Conservation (phyloP, 2,888 invertebrate genomes). For the Ormyrus labotus region DNA sequence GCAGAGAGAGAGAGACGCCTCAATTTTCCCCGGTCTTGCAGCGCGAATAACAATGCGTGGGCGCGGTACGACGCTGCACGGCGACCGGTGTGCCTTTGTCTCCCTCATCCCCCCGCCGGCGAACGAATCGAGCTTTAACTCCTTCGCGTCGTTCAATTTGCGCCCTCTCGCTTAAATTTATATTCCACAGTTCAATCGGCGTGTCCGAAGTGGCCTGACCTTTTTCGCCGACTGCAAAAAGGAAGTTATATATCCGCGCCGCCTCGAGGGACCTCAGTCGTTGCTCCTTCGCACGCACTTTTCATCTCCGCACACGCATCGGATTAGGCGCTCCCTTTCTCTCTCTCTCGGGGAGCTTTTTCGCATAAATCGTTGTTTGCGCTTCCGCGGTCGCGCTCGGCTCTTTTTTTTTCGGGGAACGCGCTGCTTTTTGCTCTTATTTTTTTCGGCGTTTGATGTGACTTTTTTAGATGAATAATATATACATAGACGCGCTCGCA, state of each 20-base stretch:
- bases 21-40: background rate
- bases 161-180: constrained; percentile 51
- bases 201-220: constrained; percentile 3
- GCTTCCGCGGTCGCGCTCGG: constrained; percentile 2
- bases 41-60: background rate
- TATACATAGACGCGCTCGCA: constrained; percentile 17
- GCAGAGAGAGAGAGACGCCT: background rate
- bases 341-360: constrained; percentile 21
- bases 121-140: constrained; percentile 52
- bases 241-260: constrained; percentile 13
- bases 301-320: constrained; percentile 47
- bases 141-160: constrained; percentile 57
- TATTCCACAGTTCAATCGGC: constrained; percentile 66
- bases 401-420: constrained; percentile 8
- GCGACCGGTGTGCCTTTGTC: background rate
- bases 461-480: constrained; percentile 50
- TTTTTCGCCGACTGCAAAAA: constrained; percentile 28
- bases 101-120: background rate
- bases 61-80: too few species aligned
- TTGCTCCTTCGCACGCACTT: constrained; percentile 30
- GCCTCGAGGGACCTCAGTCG: constrained; percentile 57
- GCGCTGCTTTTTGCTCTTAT: constrained; percentile 6
- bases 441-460: constrained; percentile 46
- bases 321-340: constrained; percentile 37
- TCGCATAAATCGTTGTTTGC: constrained; percentile 53